These are phyloP conservation scores for Tachina fera DNA, from an alignment of 2,888 invertebrate species.

Conservation along the genomic window DNA sequence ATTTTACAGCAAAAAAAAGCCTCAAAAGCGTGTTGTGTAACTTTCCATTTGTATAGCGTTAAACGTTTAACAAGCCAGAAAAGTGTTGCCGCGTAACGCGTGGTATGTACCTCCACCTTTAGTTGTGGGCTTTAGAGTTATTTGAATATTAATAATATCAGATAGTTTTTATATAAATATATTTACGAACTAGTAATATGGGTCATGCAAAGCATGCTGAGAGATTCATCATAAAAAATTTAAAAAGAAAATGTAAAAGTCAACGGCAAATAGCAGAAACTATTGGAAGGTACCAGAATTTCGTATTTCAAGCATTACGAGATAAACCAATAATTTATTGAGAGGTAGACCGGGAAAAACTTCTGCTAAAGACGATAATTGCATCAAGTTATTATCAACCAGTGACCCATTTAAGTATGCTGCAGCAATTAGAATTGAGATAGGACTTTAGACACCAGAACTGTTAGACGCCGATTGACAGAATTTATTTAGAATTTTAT, in stretches of 20 bases:
- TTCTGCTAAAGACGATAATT: conserved; percentile 1
- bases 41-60: too few relatives aligned
- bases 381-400: conserved; percentile 16
- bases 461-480: too few relatives aligned
- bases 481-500: too few relatives aligned
- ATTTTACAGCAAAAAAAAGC: too few relatives aligned
- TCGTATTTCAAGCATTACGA: conserved; percentile 2
- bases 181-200: conserved; percentile 20
- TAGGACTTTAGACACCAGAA: too few relatives aligned
- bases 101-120: too few relatives aligned
- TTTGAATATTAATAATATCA: too few relatives aligned
- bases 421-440: conserved; percentile 12
- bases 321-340: background rate
- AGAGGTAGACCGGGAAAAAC: conserved; percentile 1
- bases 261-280: conserved; percentile 10
- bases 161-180: too few relatives aligned
- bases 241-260: conserved; percentile 14
- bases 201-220: conserved; percentile 19
- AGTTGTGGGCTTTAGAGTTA: too few relatives aligned
- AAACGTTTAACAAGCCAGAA: too few relatives aligned
- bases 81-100: too few relatives aligned
- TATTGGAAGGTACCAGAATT: conserved; percentile 9
- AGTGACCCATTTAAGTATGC: background rate
- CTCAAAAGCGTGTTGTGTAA: too few relatives aligned
- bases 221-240: conserved; percentile 13